Percentiles rank a stretch among this genome's conserved stretches.
phyloP scores from a whole-genome alignment of 2,113 vertebrate species.

The human region DNA sequence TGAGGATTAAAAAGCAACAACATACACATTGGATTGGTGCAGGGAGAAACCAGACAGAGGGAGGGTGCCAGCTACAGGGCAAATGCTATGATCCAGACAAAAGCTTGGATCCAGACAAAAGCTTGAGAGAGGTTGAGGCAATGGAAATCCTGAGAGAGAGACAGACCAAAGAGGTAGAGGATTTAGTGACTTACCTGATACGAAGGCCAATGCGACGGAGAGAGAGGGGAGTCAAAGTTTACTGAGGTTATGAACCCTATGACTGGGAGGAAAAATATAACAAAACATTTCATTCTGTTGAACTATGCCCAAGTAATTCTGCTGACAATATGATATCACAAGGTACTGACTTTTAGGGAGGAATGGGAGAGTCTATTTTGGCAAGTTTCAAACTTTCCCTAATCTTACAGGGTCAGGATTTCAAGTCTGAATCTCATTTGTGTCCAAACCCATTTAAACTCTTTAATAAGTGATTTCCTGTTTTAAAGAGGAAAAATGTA shows the following conservation, averaged over 20 bases:
- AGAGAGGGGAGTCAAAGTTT: background rate
- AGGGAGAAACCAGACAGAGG: background rate
- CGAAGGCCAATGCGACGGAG: background rate
- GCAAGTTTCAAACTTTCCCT: slow-evolving; percentile 49
- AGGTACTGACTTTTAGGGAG: slow-evolving; percentile 34
- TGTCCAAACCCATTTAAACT: slow-evolving; percentile 72
- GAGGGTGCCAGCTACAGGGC: background rate
- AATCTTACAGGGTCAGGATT: slow-evolving; percentile 67
- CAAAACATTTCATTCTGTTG: background rate
- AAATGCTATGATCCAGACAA: background rate
- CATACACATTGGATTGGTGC: background rate
- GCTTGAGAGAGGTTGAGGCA: background rate
- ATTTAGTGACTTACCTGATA: background rate
- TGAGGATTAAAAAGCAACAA: background rate
- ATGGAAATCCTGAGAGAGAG: background rate
- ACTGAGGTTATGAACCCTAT: background rate
- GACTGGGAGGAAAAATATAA: background rate
- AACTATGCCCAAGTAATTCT: slow-evolving; percentile 46
- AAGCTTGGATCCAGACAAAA: background rate
- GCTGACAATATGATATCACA: slow-evolving; percentile 48
- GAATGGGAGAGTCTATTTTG: slow-evolving; percentile 30
- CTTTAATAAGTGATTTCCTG: slow-evolving; percentile 79
- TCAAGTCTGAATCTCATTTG: slow-evolving; percentile 74
- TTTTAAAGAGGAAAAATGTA: slow-evolving; percentile 65
- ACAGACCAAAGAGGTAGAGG: background rate